Conservation (phyloP, 1,140 invertebrate species). For the Fopius arisanus region DNA sequence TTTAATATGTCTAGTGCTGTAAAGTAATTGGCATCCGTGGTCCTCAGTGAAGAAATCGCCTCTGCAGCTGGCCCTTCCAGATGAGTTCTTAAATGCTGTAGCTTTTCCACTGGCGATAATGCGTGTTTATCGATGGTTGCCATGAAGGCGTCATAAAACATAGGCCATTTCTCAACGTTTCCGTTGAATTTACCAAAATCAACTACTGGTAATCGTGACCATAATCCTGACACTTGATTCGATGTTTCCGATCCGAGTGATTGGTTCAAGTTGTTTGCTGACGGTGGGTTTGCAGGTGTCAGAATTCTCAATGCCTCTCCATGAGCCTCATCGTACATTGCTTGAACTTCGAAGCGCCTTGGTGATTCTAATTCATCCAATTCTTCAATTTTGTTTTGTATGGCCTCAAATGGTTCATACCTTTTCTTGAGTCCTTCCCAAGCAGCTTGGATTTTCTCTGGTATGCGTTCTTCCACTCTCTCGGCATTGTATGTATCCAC, state of each 20-base stretch:
- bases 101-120: constrained; percentile 43
- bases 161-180: constrained; percentile 44
- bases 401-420: constrained; percentile 1
- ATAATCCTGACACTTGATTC: not conserved
- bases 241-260: not conserved
- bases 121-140: constrained; percentile 43
- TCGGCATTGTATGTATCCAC: not conserved
- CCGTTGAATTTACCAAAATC: constrained; percentile 45
- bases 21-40: constrained; percentile 49
- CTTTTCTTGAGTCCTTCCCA: not conserved
- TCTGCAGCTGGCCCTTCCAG: constrained; percentile 44
- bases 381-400: constrained; percentile 1
- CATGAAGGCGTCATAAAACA: constrained; percentile 45
- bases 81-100: constrained; percentile 46
- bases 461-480: not conserved
- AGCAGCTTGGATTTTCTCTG: not conserved
- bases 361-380: not conserved
- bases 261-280: not conserved
- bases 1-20: constrained; percentile 51
- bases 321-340: not conserved
- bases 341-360: not conserved
- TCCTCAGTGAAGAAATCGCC: constrained; percentile 44
- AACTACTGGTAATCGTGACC: constrained; percentile 38
- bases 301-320: not conserved
- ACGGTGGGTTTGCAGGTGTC: not conserved